Base-by-base conservation (phyloP, 1,140 invertebrate genomes). In the Saccostrea glomerata region DNA sequence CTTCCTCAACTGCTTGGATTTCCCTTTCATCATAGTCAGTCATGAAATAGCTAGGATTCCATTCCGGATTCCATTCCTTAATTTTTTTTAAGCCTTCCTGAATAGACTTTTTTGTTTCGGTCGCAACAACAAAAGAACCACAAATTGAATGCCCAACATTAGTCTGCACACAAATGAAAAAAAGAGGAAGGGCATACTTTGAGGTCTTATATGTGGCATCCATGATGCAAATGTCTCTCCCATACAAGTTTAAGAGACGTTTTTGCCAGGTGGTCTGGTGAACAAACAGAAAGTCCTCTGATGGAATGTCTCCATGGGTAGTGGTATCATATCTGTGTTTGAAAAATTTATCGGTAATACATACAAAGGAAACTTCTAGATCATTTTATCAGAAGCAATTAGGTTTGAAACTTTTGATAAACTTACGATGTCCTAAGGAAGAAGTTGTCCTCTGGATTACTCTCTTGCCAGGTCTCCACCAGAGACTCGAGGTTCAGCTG, bases 191-290 rank as follows among this genome's bases (percentile, higher is more conserved):
- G 9, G 88, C 90, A 90, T 89, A 92, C 60, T 91, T 92, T 13
- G 82, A 88, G 15, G 85, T 89, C 20, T 86, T 89, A 86, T 91
- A 92, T 7, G 91, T 91, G 13, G 91, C 87, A 90, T 92, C 91
- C 54, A 92, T 56, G 4, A 91, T 83, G 30, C 89, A 87, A n/a
- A 91, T 90, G 17, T 84, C 87, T 40, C 83, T 86, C 15, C 91
- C 89, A 87, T 92, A 92, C n/a, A 30, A 82, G 20, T 6, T 13
- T 13, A 91, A 54, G 7, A 91, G 70, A 25, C 83, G 13, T 63
- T 83, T 20, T 83, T 91, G 90, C 82, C 89, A 85, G 5, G 13
- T 23, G 20, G 87, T 87, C 58, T 91, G 91, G 70, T 89, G 90
- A 9, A 91, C 88, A 86, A 90, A 89, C 17, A 91, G 23, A 20